These are phyloP conservation scores for Hypomecis punctinalis DNA, from an alignment of 2,888 invertebrate species.

Conservation along the genomic window DNA sequence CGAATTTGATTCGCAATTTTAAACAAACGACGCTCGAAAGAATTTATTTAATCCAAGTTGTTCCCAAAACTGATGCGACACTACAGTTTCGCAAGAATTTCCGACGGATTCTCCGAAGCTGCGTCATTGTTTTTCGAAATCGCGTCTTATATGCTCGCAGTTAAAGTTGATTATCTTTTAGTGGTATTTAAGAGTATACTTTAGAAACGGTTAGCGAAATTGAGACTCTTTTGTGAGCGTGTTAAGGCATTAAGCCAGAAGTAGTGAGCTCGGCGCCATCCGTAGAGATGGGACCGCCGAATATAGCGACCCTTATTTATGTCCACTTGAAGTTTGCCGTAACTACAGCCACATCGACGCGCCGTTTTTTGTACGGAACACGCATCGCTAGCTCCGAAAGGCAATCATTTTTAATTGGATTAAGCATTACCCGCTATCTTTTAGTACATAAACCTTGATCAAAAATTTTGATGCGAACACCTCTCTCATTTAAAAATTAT, in stretches of 20 bases:
- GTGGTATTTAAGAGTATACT: slow-evolving; percentile 54
- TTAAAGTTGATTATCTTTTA: slow-evolving; percentile 66
- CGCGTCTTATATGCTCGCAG: slow-evolving; percentile 53
- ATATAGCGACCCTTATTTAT: slow-evolving; percentile 83
- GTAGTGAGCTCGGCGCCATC: slow-evolving; percentile 52
- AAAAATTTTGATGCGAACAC: background rate
- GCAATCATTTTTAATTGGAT: slow-evolving; percentile 61
- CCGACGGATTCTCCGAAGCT: slow-evolving; percentile 56
- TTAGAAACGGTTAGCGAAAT: slow-evolving; percentile 19
- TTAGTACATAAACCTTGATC: slow-evolving; percentile 35
- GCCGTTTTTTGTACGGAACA: slow-evolving; percentile 67
- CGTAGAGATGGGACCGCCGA: slow-evolving; percentile 77
- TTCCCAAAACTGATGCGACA: slow-evolving; percentile 74
- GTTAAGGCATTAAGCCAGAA: slow-evolving; percentile 50
- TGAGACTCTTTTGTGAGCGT: slow-evolving; percentile 3
- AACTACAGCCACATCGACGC: slow-evolving; percentile 68
- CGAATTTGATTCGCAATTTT: slow-evolving; percentile 65
- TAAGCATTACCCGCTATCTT: slow-evolving; percentile 40
- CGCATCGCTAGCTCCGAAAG: slow-evolving; percentile 55
- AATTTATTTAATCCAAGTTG: slow-evolving; percentile 76
- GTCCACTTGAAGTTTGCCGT: slow-evolving; percentile 81
- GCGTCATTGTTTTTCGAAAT: slow-evolving; percentile 57
- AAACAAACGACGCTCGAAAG: slow-evolving; percentile 64
- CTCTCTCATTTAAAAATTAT: background rate
- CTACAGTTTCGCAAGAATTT: slow-evolving; percentile 76